Evolutionary conservation across 2,113 vertebrate species (phyloP).

Genomic region (Emydura subglobosa): DNA sequence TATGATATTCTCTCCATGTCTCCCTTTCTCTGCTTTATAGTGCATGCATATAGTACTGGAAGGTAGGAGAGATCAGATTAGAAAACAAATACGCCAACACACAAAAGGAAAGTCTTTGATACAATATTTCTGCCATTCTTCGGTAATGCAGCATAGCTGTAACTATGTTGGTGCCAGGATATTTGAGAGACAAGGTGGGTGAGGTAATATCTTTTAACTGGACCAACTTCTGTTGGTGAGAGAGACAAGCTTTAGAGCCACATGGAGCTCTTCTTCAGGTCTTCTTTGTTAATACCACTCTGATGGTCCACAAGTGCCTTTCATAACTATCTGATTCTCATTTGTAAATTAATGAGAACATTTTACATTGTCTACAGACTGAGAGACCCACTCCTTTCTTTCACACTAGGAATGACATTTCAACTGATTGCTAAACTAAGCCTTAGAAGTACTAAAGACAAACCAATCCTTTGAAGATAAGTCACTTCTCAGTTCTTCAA

Average conservation of each 20-base stretch:
- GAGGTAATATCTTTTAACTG: neutral
- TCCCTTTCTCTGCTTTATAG: neutral
- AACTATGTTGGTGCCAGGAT: neutral
- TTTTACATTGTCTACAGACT: constrained; percentile 31
- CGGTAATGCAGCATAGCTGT: constrained; percentile 3
- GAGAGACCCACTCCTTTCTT: neutral
- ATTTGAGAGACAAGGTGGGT: neutral
- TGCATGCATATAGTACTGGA: neutral
- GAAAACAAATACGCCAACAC: constrained; percentile 4
- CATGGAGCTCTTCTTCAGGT: neutral
- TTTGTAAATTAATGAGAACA: constrained; percentile 40
- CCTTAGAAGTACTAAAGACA: constrained; percentile 35
- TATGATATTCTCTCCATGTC: neutral
- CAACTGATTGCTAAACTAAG: constrained; percentile 38
- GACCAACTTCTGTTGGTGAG: neutral
- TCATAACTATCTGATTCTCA: constrained; percentile 39
- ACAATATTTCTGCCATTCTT: constrained; percentile 23
- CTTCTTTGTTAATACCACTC: neutral
- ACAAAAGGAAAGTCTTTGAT: constrained; percentile 28
- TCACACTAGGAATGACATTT: constrained; percentile 21
- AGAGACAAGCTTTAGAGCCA: constrained; percentile 16
- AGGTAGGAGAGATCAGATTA: neutral
- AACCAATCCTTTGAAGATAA: constrained; percentile 67
- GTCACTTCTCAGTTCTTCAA: constrained; percentile 50
- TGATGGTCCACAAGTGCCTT: constrained; percentile 1